Evolutionary conservation across 1,140 invertebrate species (phyloP), one percentile per base, ranked within the genome.

Genomic region (Ganaspis sp.): DNA sequence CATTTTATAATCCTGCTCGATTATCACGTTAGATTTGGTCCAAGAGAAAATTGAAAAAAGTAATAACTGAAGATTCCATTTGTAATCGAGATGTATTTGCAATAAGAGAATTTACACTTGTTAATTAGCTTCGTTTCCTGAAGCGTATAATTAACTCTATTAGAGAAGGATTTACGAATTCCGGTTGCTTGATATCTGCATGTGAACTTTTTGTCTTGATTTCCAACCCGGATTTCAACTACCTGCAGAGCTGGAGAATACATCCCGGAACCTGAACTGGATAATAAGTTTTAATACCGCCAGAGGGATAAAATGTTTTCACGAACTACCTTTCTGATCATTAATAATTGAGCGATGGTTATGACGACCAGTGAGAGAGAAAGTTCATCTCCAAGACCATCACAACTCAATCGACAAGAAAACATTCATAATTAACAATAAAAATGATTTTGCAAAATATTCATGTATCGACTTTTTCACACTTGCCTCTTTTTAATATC

Each of bases 321-420:
- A 34, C 23, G 11, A 49, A 49, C 45, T 49, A 15, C 23, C 58
- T 64, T 29, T 64, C 58, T 26, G 58, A 64, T 64, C 58, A 29
- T 64, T 64, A 64, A 64, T 64, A 64, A 64, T 29, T 64, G 58
- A 64, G 26, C 23, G 23, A 29, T 64, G 58, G 23, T 64, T 29
- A 64, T 64, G 58, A 64, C 23, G 58, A 29, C 4, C 58, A 64
- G 58, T 29, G 15, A 64, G 26, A 64, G 58, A 64, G 58, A 64
- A 64, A 64, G 58, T n/a, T 64, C 58, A 64, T 64, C 23, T 29
- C 23, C 15, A 26, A 29, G 15, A 64, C 23, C 11, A 15, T 64
- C 58, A 29, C 12, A 29, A 26, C 15, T 64, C 23, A 64, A 29
- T 29, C 23, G 5, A 4, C 1, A n/a, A 11, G 12, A 29, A n/a